phyloP scores from a whole-genome alignment of 2,888 invertebrate genomes.

The Eristalinus sepulchralis region DNA sequence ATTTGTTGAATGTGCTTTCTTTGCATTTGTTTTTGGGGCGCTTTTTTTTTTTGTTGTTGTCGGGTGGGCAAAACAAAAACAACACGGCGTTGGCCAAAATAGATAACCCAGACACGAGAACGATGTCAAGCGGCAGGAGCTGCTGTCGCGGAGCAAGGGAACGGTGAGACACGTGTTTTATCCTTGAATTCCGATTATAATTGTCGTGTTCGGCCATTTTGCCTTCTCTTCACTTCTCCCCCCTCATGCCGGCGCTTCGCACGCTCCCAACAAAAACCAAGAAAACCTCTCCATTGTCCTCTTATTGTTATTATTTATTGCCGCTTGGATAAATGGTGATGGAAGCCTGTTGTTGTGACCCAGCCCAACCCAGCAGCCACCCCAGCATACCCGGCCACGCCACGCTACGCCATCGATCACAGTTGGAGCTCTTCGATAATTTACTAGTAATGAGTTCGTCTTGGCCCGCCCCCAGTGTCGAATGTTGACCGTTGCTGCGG shows the following conservation, averaged over 20 bases:
- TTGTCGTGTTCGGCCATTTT: slow-evolving; percentile 47
- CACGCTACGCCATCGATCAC: slow-evolving; percentile 11
- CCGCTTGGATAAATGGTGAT: slow-evolving; percentile 26
- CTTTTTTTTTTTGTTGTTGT: not conserved
- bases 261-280: not conserved
- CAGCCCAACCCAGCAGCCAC: not conserved
- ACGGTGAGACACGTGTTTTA: slow-evolving; percentile 44
- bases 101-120: slow-evolving; percentile 19
- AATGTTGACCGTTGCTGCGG: slow-evolving; percentile 13
- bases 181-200: slow-evolving; percentile 59
- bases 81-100: slow-evolving; percentile 27
- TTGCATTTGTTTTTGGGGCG: slow-evolving; percentile 53
- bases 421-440: slow-evolving; percentile 27
- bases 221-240: not conserved
- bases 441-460: slow-evolving; percentile 8
- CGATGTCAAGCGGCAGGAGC: not conserved
- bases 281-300: not conserved
- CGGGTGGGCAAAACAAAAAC: slow-evolving; percentile 18
- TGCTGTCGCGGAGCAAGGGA: not conserved
- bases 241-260: not conserved
- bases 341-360: not conserved
- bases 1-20: slow-evolving; percentile 67
- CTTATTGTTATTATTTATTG: slow-evolving; percentile 43
- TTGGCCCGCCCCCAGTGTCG: not conserved
- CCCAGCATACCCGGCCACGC: too few relatives aligned